Evolutionary conservation across 2,888 invertebrate species (phyloP), one percentile per base, ranked within the genome.

Genomic region (Tillus elongatus): DNA sequence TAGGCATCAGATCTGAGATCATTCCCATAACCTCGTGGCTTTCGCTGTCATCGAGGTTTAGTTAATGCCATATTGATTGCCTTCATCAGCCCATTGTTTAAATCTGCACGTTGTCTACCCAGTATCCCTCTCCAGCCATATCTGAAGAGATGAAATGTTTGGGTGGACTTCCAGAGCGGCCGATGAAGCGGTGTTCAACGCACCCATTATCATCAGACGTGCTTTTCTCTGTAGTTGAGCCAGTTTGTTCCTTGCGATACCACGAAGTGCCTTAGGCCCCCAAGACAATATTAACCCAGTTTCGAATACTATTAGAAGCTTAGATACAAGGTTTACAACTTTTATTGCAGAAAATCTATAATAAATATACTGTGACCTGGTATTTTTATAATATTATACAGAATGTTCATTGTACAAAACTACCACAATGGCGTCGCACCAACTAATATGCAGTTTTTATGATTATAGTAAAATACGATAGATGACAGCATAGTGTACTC

Each of bases 131-230:
- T 19, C 24, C 24, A 19, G n/a, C 6, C n/a, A 19, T 8, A 19
- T 19, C 6, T 19, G 24, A n/a, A 19, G 24, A 19, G 24, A n/a
- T n/a, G n/a, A n/a, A n/a, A n/a, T n/a, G 24, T 19, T n/a, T 19
- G 24, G 24, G 6, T 8, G 24, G 24, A 19, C n/a, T 19, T 19
- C 24, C 24, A 19, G 6, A 19, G 24, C 24, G 6, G 24, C 24
- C 24, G 24, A 19, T n/a, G 24, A n/a, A 8, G 24, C n/a, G 24
- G 24, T 19, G 24, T 19, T 19, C 6, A 19, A 8, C 6, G 24
- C 24, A 19, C 24, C 24, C 6, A 6, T 8, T n/a, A 19, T 19
- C 24, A n/a, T n/a, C 24, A 19, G 24, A 19, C 24, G n/a, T 8
- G 24, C 24, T 19, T 19, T 6, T 19, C 24, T 19, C 24, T 19